Evolutionary conservation across 2,113 vertebrate species (phyloP).

Genomic region (Pseudolaguvia tuberculata): DNA sequence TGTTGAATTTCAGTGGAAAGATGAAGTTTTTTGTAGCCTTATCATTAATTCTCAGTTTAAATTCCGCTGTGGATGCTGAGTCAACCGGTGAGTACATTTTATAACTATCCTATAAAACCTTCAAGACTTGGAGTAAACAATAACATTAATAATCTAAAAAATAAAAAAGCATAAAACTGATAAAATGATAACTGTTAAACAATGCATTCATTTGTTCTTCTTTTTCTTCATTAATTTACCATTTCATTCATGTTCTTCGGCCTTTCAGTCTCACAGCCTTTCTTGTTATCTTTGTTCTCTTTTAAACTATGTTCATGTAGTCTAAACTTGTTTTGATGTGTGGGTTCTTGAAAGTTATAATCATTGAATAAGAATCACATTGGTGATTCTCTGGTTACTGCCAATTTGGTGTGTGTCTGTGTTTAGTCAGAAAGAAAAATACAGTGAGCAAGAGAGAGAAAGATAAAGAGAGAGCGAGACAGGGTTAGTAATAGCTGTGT

Average conservation of each 20-base stretch:
- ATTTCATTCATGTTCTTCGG: background rate
- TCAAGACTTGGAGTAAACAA: background rate
- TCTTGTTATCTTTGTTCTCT: background rate
- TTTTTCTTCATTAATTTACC: too few species aligned
- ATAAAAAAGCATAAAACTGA: too few species aligned
- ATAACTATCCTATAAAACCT: background rate
- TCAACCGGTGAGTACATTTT: constrained; percentile 54
- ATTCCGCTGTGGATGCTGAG: constrained; percentile 60
- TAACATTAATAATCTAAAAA: too few species aligned
- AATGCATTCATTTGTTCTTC: background rate
- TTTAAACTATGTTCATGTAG: background rate
- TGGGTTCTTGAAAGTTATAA: constrained; percentile 4
- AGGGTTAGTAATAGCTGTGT: constrained; percentile 6
- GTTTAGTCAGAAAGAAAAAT: background rate
- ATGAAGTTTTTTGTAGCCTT: constrained; percentile 56
- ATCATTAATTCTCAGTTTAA: constrained; percentile 69
- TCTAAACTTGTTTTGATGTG: constrained; percentile 10
- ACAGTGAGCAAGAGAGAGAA: background rate
- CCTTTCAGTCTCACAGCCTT: background rate
- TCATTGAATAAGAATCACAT: constrained; percentile 4
- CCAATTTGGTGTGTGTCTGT: constrained; percentile 2
- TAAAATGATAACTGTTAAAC: background rate
- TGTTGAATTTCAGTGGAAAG: constrained; percentile 32
- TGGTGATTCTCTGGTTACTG: constrained; percentile 9
- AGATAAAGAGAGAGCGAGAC: background rate